A percentile compares a stretch with the other conserved stretches of the same genome.
Conservation (phyloP, 92 coral and sea anemone genomes). For the Ricordea florida region DNA sequence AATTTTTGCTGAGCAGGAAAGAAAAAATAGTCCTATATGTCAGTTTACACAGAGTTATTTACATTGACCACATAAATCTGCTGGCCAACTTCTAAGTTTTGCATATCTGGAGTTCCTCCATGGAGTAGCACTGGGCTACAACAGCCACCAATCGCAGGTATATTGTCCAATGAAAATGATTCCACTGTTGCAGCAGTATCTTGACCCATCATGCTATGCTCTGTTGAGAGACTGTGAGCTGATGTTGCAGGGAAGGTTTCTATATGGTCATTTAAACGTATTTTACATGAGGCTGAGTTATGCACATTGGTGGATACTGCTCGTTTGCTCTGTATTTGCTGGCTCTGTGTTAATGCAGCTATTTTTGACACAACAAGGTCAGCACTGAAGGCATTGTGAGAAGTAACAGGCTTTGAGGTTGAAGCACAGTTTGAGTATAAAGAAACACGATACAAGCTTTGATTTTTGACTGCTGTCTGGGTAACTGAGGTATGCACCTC, state of each 20-base stretch:
- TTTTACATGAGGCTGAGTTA: too few species aligned
- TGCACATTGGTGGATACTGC: background rate
- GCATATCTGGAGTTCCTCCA: slow-evolving; percentile 31
- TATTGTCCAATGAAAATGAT: slow-evolving; percentile 1
- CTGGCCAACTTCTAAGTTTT: slow-evolving; percentile 61
- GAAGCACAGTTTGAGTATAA: too few species aligned
- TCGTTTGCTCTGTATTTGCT: background rate
- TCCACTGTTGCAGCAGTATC: background rate
- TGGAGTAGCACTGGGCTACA: slow-evolving; percentile 40
- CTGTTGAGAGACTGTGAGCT: too few species aligned
- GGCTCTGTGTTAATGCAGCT: slow-evolving; percentile 60
- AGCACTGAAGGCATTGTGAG: slow-evolving; percentile 9
- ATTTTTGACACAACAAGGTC: slow-evolving; percentile 64
- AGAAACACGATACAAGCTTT: too few species aligned
- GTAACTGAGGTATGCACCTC: too few species aligned
- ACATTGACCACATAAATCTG: slow-evolving; percentile 67
- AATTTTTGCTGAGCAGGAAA: too few species aligned
- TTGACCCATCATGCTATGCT: too few species aligned
- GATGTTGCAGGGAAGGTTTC: too few species aligned
- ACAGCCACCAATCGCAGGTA: slow-evolving; percentile 5
- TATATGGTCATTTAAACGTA: background rate
- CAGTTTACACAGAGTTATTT: slow-evolving; percentile 43
- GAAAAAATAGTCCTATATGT: slow-evolving; percentile 6
- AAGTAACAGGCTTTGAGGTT: background rate
- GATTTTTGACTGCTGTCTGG: too few species aligned